These are phyloP conservation scores for Nothura maculosa DNA, from an alignment of 2,797 vertebrate genomes.

Conservation along the genomic window DNA sequence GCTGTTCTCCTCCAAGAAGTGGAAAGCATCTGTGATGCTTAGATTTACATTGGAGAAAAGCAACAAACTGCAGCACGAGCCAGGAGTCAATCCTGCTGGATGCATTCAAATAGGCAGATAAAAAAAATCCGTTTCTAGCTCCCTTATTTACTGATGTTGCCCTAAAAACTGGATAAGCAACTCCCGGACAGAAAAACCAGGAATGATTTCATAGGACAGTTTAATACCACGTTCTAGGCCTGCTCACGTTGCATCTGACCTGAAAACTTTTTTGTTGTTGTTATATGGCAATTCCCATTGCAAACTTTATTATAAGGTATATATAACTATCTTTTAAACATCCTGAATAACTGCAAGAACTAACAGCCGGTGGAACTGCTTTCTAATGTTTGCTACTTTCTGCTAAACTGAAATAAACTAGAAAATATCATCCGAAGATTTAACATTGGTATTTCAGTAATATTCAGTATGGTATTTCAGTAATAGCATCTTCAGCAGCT, in stretches of 20 bases:
- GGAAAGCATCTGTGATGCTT: background rate
- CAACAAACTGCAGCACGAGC: background rate
- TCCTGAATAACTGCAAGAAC: background rate
- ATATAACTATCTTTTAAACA: background rate
- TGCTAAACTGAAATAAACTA: background rate
- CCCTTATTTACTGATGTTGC: background rate
- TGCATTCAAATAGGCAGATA: background rate
- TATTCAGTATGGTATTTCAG: background rate
- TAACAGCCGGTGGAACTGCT: background rate
- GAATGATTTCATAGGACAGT: background rate
- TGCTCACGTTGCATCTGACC: no score
- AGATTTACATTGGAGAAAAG: background rate
- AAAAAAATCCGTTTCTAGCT: background rate
- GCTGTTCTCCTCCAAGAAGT: background rate
- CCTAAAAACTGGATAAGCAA: no score
- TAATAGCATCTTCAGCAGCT: background rate
- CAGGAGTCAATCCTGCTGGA: background rate
- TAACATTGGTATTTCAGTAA: background rate
- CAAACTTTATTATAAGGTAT: background rate
- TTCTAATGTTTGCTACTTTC: background rate
- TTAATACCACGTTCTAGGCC: no score
- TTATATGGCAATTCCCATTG: background rate
- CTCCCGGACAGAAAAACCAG: background rate
- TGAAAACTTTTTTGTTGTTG: no score
- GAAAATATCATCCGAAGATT: background rate